A percentile compares a stretch with the other conserved stretches of the same genome.
phyloP scores from a whole-genome alignment of 2,113 vertebrate genomes.

The Xiphorhynchus elegans region DNA sequence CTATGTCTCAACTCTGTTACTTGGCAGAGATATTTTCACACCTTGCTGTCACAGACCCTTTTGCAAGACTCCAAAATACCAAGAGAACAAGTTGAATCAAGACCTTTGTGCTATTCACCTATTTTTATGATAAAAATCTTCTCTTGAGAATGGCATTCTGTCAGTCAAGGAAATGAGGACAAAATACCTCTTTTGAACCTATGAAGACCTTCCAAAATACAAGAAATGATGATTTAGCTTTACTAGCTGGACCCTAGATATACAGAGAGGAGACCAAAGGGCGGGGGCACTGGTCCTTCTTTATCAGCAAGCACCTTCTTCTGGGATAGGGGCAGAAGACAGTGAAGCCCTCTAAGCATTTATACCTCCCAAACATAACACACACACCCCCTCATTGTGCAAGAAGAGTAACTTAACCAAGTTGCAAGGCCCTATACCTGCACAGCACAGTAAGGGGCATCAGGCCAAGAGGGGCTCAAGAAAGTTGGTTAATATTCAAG shows the following conservation, averaged over 20 bases:
- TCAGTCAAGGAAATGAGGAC: not conserved
- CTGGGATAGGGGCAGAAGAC: not conserved
- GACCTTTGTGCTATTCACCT: not conserved
- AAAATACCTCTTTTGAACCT: not conserved
- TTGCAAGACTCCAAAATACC: not conserved
- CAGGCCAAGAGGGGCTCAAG: not conserved
- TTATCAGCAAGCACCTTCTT: rapidly evolving
- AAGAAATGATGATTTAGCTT: not conserved
- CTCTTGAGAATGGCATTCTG: not conserved
- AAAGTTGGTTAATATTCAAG: not conserved
- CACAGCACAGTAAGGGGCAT: not conserved
- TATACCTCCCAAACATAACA: not conserved
- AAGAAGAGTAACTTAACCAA: not conserved
- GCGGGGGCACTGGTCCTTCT: not conserved
- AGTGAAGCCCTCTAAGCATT: not conserved
- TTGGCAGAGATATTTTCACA: not conserved
- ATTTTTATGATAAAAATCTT: not conserved
- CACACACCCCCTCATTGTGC: rapidly evolving
- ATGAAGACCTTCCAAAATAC: not conserved
- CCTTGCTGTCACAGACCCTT: not conserved
- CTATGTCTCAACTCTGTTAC: not conserved
- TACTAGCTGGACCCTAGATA: not conserved
- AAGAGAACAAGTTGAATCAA: not conserved
- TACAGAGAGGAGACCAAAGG: not conserved
- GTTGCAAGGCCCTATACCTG: not conserved